Evolutionary conservation across 2,888 invertebrate species (phyloP), one percentile per base, ranked within the genome.

Genomic region (Protodeltote pygarga): DNA sequence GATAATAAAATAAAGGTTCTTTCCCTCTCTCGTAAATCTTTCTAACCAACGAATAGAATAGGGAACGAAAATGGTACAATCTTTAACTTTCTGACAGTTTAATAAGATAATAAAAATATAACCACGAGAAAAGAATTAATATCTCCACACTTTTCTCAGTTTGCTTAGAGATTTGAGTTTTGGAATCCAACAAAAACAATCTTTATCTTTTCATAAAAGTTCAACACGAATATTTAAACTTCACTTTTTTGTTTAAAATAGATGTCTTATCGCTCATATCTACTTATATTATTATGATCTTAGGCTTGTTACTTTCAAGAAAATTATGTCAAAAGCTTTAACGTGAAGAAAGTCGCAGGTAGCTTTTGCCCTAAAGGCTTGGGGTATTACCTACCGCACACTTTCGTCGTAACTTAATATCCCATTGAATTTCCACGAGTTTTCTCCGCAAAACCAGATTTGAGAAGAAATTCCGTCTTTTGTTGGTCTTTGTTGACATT

Each of bases 51-150:
- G 86, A 83, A 83, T 83, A 82, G 83, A 85, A 84, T 85, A 81
- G 80, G 79, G 82, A 78, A 79, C 67, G 77, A 83, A 84, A 87
- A 84, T 79, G 83, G 81, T 81, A 84, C 83, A 87, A 87, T 87
- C 86, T 87, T 87, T 87, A 87, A 88, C 86, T 88, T 87, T 88
- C 81, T 86, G 89, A 87, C 89, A 89, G 86, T 87, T 89, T 89
- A 89, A 89, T 89, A 87, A 88, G 87, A 89, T 88, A 87, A 87
- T 87, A 87, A 88, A 87, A 87, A 88, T 87, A 87, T 85, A 82
- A 84, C 83, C 79, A 71, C 48, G 62, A 73, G 74, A 77, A 76
- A 78, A 70, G 59, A 66, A 68, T 68, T 68, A 70, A 68, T 68
- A 70, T 58, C 71, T 63, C 51, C 44, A 45, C 62, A 60, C 46